Percentiles rank a stretch among this genome's conserved stretches.
Conservation (phyloP, 2,113 vertebrate species). For the Coryphaenoides rupestris region DNA sequence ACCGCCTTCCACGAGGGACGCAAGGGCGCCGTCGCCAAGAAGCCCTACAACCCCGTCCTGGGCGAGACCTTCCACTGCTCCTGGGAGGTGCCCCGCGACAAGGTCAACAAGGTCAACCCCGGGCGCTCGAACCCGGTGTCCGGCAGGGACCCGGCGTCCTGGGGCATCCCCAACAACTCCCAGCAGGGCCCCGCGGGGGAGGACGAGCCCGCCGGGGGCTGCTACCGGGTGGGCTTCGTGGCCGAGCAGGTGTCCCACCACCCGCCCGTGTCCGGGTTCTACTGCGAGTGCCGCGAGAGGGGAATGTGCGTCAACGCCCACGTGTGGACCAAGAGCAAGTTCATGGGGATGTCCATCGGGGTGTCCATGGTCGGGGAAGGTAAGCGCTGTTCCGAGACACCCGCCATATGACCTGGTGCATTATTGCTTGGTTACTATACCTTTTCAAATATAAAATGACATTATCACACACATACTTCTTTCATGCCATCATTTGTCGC, state of each 20-base stretch:
- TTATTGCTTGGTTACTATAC: too few species aligned
- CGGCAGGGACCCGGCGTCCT: slow-evolving; percentile 42
- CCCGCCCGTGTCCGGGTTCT: too few species aligned
- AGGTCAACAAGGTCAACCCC: slow-evolving; percentile 75
- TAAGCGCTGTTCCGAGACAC: too few species aligned
- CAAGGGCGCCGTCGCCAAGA: slow-evolving; percentile 94
- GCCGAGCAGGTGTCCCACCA: slow-evolving; percentile 97
- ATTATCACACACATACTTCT: too few species aligned
- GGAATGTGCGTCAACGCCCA: slow-evolving; percentile 87
- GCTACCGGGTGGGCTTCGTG: slow-evolving; percentile 86
- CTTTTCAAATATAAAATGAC: too few species aligned
- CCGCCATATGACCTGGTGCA: not conserved
- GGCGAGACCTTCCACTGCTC: slow-evolving; percentile 95
- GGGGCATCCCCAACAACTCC: slow-evolving; percentile 34
- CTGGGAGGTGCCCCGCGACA: slow-evolving; percentile 88
- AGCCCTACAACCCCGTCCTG: slow-evolving; percentile 93
- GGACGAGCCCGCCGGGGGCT: slow-evolving; percentile 51
- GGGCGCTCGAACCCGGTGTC: slow-evolving; percentile 57
- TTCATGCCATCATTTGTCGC: too few species aligned
- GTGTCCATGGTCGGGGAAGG: slow-evolving; percentile 98
- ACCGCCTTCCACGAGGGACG: too few species aligned
- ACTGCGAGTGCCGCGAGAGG: slow-evolving; percentile 90
- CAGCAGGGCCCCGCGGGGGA: slow-evolving; percentile 46
- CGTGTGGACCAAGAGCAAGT: slow-evolving; percentile 96
- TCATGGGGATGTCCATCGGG: slow-evolving; percentile 95